Evolutionary conservation across 2,113 vertebrate species (phyloP).

Genomic region (Empidonax traillii): DNA sequence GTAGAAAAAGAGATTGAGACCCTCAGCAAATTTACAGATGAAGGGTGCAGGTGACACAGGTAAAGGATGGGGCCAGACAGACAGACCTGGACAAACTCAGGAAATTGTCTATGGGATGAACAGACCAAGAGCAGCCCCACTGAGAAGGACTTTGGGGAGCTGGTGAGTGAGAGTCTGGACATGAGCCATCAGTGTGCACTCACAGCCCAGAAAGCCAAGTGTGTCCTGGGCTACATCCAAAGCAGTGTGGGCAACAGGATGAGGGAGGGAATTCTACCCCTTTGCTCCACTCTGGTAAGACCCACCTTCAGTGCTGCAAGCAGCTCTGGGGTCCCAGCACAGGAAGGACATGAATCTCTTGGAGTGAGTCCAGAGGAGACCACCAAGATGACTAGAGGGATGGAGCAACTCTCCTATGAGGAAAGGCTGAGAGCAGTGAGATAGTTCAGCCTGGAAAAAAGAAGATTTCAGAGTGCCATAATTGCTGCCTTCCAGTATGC

Average conservation of each 20-base stretch:
- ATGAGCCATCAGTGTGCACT: background rate
- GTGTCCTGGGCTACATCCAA: background rate
- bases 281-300: background rate
- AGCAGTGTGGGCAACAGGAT: background rate
- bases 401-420: fast-evolving
- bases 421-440: background rate
- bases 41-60: background rate
- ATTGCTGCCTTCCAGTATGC: no score
- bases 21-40: background rate
- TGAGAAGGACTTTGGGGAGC: background rate
- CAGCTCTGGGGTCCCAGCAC: background rate
- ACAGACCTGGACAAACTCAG: background rate
- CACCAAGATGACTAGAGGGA: background rate
- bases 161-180: background rate
- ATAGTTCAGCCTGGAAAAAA: background rate
- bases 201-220: background rate
- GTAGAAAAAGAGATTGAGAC: background rate
- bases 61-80: background rate
- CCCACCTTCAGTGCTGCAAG: background rate
- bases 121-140: background rate
- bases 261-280: background rate
- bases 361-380: background rate
- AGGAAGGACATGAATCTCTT: background rate
- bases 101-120: background rate
- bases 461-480: background rate